Base-by-base conservation (phyloP, 1,140 invertebrate species). In the Lasioglossum baleicum region DNA sequence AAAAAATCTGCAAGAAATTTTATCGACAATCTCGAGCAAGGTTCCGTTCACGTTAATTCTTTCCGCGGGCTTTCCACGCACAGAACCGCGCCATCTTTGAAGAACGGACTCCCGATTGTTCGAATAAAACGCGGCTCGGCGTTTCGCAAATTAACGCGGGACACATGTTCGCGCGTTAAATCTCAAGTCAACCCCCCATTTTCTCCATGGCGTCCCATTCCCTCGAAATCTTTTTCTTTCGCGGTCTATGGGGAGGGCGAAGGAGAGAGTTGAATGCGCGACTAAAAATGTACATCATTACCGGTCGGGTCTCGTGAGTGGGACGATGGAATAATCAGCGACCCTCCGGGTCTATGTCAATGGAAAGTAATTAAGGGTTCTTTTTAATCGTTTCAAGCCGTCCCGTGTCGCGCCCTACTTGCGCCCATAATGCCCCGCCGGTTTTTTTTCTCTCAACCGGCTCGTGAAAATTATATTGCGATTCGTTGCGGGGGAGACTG, bases 281-380 rank as follows among this genome's bases (percentile, higher is more conserved):
- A 58, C 31, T 66, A 26, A 76, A 76, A 51, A 17, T 48, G 35
- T 42, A 22, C 44, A 56, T 75, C 53, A 44, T 68, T 75, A 58
- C 35, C 7, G 48, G 26, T 31, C 42, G 40, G 10, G 35, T 35
- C 17, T 44, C 51, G 15, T 4, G 31, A 26, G 48, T 26, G 66
- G 13, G n/a, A 7, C 31, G n/a, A 76, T 26, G 44, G 58, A 61
- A 70, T 70, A 64, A 71, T 70, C 44, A 71, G 53, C 40, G 26
- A 70, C 63, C 73, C 63, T 65, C 31, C 40, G 60, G 60, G 61
- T 31, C 51, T 64, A 26, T 53, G 44, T 77, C 75, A 77, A 77
- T 64, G 67, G n/a, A 77, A 77, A 64, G 66, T 68, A 77, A 77
- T 71, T 71, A 77, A 71, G 58, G 42, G 8, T 64, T 64, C 67